A percentile compares a stretch with the other conserved stretches of the same genome.
Conservation (phyloP, 1,140 invertebrate species). For the Habropoda laboriosa region DNA sequence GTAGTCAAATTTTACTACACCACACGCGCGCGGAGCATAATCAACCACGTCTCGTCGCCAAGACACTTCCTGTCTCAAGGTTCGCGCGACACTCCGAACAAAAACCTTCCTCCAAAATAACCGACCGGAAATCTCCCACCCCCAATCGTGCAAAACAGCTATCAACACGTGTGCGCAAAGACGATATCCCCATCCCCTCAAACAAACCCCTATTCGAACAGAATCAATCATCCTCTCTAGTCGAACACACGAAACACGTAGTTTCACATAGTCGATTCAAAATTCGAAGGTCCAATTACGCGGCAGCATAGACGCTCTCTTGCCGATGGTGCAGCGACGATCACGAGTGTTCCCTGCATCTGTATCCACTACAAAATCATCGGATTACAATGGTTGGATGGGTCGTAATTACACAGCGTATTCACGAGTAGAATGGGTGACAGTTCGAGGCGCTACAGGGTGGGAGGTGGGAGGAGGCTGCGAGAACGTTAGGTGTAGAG, state of each 20-base stretch:
- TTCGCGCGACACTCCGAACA: too few species aligned
- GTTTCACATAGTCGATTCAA: background rate
- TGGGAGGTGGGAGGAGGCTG: conserved; percentile 44
- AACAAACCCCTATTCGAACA: background rate
- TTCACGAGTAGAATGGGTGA: conserved; percentile 53
- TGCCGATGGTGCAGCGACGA: background rate
- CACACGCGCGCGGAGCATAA: too few species aligned
- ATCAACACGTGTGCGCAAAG: background rate
- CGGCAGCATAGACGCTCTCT: background rate
- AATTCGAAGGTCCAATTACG: conserved; percentile 8
- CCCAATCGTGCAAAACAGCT: background rate
- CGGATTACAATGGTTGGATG: conserved; percentile 67
- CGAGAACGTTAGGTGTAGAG: conserved; percentile 59
- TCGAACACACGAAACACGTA: too few species aligned
- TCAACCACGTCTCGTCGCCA: too few species aligned
- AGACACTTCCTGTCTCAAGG: too few species aligned
- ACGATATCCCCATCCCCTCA: too few species aligned
- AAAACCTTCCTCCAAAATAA: background rate
- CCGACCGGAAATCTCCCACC: too few species aligned
- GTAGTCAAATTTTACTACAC: too few species aligned
- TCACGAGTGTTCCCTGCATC: conserved; percentile 2
- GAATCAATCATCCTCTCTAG: background rate
- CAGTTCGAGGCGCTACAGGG: conserved; percentile 44
- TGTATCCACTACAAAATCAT: conserved; percentile 58
- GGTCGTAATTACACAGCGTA: conserved; percentile 69